These are phyloP conservation scores for Trichopria drosophilae DNA, from an alignment of 2,888 invertebrate species.

Conservation along the genomic window DNA sequence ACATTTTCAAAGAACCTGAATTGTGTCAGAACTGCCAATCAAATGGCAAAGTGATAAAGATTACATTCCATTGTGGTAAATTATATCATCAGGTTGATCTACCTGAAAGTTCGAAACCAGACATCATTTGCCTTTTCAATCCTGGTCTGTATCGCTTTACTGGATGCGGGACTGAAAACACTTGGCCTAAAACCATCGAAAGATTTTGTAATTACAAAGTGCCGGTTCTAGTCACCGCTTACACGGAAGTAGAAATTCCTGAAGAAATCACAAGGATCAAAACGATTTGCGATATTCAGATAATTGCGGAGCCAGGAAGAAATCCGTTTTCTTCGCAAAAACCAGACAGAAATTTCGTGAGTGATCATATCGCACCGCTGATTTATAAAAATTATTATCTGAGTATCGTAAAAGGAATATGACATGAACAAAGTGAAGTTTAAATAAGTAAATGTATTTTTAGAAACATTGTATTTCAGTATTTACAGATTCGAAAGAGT, in stretches of 20 bases:
- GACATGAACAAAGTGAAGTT: too few species aligned
- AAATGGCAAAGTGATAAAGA: conserved; percentile 37
- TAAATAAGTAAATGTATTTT: too few species aligned
- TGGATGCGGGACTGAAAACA: conserved; percentile 66
- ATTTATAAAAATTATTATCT: conserved; percentile 72
- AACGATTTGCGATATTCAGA: conserved; percentile 59
- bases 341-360: conserved; percentile 75
- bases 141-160: conserved; percentile 71
- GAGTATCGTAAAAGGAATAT: conserved; percentile 20
- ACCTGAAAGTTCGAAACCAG: conserved; percentile 49
- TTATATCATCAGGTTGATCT: conserved; percentile 58
- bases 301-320: conserved; percentile 62
- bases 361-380: conserved; percentile 71
- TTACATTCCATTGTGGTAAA: conserved; percentile 44
- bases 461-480: too few species aligned
- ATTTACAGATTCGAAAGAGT: too few species aligned
- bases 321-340: conserved; percentile 72
- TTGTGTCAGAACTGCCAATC: conserved; percentile 44
- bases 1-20: conserved; percentile 62
- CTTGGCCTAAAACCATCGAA: conserved; percentile 69
- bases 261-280: conserved; percentile 66
- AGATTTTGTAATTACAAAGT: conserved; percentile 62
- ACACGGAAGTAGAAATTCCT: conserved; percentile 69
- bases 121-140: conserved; percentile 71
- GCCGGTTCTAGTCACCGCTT: conserved; percentile 69